Evolutionary conservation across 2,113 vertebrate genomes (phyloP).

Genomic region (Nannobrachium achirus): DNA sequence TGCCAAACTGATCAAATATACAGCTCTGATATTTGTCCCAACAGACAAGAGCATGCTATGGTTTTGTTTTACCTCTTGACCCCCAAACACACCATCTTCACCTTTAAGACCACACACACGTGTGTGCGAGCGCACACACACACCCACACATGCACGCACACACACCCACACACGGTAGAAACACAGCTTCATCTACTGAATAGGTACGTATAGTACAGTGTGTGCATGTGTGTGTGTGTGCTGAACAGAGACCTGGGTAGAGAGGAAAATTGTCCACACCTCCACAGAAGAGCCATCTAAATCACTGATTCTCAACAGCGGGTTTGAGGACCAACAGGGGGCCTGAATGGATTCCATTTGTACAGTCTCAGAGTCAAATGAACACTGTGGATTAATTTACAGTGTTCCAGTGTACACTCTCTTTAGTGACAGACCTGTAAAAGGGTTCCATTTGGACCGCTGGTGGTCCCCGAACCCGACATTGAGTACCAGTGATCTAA

Average conservation of each 20-base stretch:
- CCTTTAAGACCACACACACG: constrained; percentile 44
- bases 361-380: too few relatives aligned
- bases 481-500: too few relatives aligned
- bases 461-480: too few relatives aligned
- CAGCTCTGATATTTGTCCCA: constrained; percentile 57
- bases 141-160: constrained; percentile 13
- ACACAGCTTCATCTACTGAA: constrained; percentile 26
- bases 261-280: constrained; percentile 34
- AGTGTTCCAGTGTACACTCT: too few relatives aligned
- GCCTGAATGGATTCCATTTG: too few relatives aligned
- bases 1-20: constrained; percentile 62
- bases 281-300: constrained; percentile 21
- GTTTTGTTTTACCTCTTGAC: constrained; percentile 56
- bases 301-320: not conserved
- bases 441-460: too few relatives aligned
- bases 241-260: too few relatives aligned
- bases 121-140: too few relatives aligned
- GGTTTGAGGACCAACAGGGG: too few relatives aligned
- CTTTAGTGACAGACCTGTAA: too few relatives aligned
- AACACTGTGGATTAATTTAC: too few relatives aligned
- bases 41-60: constrained; percentile 61
- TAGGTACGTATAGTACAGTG: not conserved
- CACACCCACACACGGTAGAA: constrained; percentile 13
- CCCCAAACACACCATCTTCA: constrained; percentile 60
- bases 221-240: not conserved